Evolutionary conservation across 2,888 invertebrate species (phyloP), one percentile per base, ranked within the genome.

Genomic region (Cyrtodaria siliqua): DNA sequence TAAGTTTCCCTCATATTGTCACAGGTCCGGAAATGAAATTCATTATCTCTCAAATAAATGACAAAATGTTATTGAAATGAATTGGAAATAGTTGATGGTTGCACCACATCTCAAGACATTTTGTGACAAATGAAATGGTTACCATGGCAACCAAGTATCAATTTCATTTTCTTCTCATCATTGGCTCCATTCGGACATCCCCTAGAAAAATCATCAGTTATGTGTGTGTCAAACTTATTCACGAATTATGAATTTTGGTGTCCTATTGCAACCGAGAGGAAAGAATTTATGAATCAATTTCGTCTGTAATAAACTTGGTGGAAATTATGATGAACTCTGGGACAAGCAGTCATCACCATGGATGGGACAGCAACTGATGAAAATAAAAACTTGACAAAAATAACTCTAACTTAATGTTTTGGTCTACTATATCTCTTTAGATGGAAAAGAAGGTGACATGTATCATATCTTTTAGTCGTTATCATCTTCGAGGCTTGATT

Each of bases 31-130:
- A 78, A 78, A 78, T 78, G 72, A 78, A 78, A 78, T 78, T 78
- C 78, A 78, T 78, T 78, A 78, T 78, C 78, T 69, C 64, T 53
- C 72, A 62, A 78, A 78, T 78, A 69, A 78, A 73, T 78, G 78
- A 78, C 78, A 78, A 78, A 78, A 78, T 78, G 72, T 78, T 78
- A 78, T 78, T 78, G 78, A 78, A 78, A 72, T 78, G 72, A 72
- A 78, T 78, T 78, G 78, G 78, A 78, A 78, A 73, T 78, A 57
- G 64, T 69, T 73, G 78, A 78, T 78, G 60, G 78, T 68, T 69
- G 72, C 68, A 72, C 64, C 62, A 69, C 64, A 63, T 59, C 64
- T 72, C 68, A 78, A 78, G 78, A 78, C 78, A 72, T 78, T 74
- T 62, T 70, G 79, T 79, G 79, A 79, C 79, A 79, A 79, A 79